Conservation (phyloP, 2,797 vertebrate species). For the Pangasius mekongensis region DNA sequence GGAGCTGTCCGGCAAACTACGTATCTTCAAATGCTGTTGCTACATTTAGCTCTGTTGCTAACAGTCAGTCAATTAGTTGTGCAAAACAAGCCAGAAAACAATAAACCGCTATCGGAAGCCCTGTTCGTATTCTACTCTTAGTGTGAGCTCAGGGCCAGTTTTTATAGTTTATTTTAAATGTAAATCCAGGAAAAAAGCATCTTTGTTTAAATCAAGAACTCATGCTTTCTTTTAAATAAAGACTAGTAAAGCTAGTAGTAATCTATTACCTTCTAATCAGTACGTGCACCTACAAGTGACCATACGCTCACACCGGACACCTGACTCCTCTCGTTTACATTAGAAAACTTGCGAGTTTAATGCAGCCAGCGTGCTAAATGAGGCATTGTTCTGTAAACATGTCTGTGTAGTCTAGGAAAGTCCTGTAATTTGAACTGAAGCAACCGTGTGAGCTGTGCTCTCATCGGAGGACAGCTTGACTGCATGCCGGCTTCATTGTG, state of each 20-base stretch:
- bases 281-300: neutral
- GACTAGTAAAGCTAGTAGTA: neutral
- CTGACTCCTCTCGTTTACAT: neutral
- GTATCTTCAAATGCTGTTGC: neutral
- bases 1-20: neutral
- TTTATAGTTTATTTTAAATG: neutral
- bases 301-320: neutral
- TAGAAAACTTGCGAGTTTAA: neutral
- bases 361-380: neutral
- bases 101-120: neutral
- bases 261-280: neutral
- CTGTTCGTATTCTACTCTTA: neutral
- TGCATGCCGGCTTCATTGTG: slow-evolving; percentile 34
- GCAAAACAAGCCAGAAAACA: neutral
- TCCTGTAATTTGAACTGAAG: neutral
- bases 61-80: neutral
- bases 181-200: neutral
- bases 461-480: slow-evolving; percentile 1
- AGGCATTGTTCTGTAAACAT: neutral
- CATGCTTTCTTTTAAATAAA: neutral
- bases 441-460: neutral
- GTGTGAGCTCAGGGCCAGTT: neutral
- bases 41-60: neutral
- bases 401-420: neutral
- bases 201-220: neutral